Base-by-base conservation (phyloP, 2,113 vertebrate genomes). In the Proterorhinus semilunaris region DNA sequence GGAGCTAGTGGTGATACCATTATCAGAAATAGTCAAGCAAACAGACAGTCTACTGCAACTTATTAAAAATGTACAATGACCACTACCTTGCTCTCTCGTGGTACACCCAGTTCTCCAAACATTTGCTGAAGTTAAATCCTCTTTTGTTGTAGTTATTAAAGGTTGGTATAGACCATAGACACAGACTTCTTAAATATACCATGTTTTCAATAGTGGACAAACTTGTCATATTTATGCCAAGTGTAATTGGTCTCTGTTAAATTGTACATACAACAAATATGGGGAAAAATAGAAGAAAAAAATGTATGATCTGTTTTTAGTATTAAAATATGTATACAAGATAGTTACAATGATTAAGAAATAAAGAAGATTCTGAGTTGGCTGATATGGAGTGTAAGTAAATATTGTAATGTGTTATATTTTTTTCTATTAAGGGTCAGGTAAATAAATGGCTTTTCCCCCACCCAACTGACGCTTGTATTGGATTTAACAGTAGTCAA, bases 1-100 rank as follows among this genome's bases (percentile, higher is more conserved):
- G 27, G 5, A 16, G 47, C 54, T 6, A 46, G 65, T 3, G 66
- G 76, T 0, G 0, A 5, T 61, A 84, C 69, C 76, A 70, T 55
- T 0, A 43, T 66, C 0, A 84, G 76, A 57, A 86, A 88, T 53
- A 91, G 91, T 70, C 92, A 89, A 85, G 79, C 80, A 55, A 27
- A 55, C 21, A 17, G 16, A 36, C 92, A 77, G 74, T 81, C 84
- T 0, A 65, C 85, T 5, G 69, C 78, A 69, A 78, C 79, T 4
- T 83, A 65, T 72, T 90, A 74, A 89, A 10, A 36, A 36, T 3
- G 13, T 61, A 15, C 12, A 44, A n/a, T 61, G 36, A 4, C 45
- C 58, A 8, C 8, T 4, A 10, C 1, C 12, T 50, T 50, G 49
- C 13, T 50, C 49, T 12, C 49, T 12, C 12, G 8, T 16, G 57